Conservation (phyloP, 2,888 invertebrate genomes). For the Muschampia plurimacula region DNA sequence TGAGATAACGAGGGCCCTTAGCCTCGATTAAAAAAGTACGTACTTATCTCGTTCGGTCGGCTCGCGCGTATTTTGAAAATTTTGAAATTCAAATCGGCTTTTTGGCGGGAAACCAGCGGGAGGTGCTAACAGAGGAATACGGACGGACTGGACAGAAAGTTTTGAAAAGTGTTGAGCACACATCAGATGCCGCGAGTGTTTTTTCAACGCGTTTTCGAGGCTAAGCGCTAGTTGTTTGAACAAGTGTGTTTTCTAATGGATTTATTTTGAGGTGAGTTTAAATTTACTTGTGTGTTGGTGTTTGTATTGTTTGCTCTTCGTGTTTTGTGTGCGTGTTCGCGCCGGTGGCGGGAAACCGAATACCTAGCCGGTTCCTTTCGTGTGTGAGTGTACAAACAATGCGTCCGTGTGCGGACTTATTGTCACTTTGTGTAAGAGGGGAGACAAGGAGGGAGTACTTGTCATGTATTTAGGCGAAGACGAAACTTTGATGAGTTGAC, state of each 20-base stretch:
- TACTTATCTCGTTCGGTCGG: conserved; percentile 47
- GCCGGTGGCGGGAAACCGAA: conserved; percentile 85
- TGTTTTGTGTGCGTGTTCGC: conserved; percentile 83
- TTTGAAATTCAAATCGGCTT: conserved; percentile 55
- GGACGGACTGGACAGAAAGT: conserved; percentile 74
- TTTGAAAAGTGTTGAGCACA: conserved; percentile 81
- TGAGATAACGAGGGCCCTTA: conserved; percentile 60
- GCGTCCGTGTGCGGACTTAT: conserved; percentile 73
- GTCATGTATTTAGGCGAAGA: conserved; percentile 84
- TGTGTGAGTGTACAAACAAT: conserved; percentile 81
- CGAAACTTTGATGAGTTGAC: conserved; percentile 79
- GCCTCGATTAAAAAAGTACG: conserved; percentile 50
- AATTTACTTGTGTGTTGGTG: conserved; percentile 85
- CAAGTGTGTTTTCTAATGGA: conserved; percentile 86
- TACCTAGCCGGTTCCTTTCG: conserved; percentile 74
- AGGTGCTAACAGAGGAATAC: conserved; percentile 62
- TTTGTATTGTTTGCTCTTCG: conserved; percentile 83
- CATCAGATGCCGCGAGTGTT: conserved; percentile 80
- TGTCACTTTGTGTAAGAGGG: conserved; percentile 82
- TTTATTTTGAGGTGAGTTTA: conserved; percentile 86
- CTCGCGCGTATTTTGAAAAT: conserved; percentile 49
- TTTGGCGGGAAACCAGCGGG: conserved; percentile 68
- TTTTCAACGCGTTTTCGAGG: conserved; percentile 86
- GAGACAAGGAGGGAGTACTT: conserved; percentile 81
- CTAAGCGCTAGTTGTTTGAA: conserved; percentile 86